Evolutionary conservation across 2,113 vertebrate genomes (phyloP).

Genomic region (Myotis davidii): DNA sequence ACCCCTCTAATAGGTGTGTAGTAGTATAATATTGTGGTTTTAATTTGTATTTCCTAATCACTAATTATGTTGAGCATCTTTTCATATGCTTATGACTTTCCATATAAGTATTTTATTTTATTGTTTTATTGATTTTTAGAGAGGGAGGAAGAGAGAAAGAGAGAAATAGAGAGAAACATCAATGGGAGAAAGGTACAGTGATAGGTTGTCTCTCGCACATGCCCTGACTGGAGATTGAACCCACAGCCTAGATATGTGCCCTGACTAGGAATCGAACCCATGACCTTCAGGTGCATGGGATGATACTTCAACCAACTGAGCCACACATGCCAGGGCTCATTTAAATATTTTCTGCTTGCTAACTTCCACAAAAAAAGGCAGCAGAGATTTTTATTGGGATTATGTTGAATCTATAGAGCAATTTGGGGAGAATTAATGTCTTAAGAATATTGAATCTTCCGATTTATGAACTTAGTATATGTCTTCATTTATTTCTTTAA

Average conservation of each 20-base stretch:
- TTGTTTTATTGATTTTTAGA: neutral
- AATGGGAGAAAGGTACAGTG: neutral
- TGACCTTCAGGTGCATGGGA: neutral
- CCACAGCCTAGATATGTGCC: neutral
- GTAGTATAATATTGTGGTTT: neutral
- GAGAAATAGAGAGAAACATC: too few relatives aligned
- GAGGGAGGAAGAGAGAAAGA: too few relatives aligned
- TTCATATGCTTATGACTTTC: neutral
- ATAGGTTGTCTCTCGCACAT: neutral
- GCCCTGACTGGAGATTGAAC: neutral
- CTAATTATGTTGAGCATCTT: neutral
- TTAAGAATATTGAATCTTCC: slow-evolving; percentile 17
- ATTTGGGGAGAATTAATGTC: neutral
- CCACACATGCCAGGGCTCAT: neutral
- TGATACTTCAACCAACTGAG: neutral
- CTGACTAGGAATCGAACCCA: neutral
- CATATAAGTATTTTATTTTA: neutral
- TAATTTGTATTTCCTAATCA: neutral
- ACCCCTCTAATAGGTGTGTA: neutral
- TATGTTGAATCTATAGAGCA: neutral
- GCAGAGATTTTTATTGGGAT: neutral
- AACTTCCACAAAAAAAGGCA: neutral
- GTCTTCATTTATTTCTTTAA: neutral
- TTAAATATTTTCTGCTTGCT: neutral
- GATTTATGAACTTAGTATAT: neutral